A percentile compares a stretch with the other conserved stretches of the same genome.
phyloP scores from a whole-genome alignment of 2,113 vertebrate species.

The Corvus moneduloides region DNA sequence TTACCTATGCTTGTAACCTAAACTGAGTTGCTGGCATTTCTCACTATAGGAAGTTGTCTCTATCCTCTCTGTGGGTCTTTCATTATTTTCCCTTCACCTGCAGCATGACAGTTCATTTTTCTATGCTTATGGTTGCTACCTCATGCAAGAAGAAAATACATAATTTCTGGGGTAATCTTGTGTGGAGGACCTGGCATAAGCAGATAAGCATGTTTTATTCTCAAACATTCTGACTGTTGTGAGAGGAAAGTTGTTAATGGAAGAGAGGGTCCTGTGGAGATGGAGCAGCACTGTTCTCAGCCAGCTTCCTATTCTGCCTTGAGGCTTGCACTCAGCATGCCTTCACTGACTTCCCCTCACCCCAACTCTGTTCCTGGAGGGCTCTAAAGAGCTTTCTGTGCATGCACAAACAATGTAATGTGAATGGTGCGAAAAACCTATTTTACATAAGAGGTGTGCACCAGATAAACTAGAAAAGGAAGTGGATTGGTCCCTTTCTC shows the following conservation, averaged over 20 bases:
- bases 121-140: not conserved
- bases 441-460: not conserved
- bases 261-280: not conserved
- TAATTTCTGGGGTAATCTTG: not conserved
- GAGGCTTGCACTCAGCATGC: not conserved
- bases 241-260: not conserved
- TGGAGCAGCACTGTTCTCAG: not conserved
- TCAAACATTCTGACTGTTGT: not conserved
- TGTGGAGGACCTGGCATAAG: not conserved
- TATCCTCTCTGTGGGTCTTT: not conserved
- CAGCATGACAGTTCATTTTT: not conserved
- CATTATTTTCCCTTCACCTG: not conserved
- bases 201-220: not conserved
- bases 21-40: not conserved
- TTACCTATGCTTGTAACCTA: not conserved
- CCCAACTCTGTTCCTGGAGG: fast-evolving
- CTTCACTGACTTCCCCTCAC: not conserved
- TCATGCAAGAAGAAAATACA: not conserved
- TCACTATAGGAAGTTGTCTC: not conserved
- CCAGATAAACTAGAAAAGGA: not conserved
- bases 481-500: fast-evolving
- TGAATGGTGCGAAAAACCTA: not conserved
- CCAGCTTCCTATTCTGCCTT: not conserved
- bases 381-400: not conserved
- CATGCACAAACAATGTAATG: not conserved